phyloP scores from a whole-genome alignment of 2,797 vertebrate genomes.

The Hylomyscus alleni region DNA sequence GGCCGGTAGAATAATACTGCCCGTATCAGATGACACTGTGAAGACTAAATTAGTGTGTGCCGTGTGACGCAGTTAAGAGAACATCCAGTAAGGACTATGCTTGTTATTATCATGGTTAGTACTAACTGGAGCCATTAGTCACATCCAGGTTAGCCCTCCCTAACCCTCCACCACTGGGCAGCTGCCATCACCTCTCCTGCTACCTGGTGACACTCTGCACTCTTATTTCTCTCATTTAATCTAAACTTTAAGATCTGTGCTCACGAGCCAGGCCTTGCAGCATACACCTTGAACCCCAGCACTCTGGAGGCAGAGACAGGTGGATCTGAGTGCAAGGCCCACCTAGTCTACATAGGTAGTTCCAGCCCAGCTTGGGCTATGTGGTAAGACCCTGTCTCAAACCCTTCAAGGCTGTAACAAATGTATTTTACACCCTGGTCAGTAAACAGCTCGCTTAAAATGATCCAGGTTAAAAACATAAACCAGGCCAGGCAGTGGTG shows the following conservation, averaged over 20 bases:
- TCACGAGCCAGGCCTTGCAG: not conserved
- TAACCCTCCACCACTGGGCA: not conserved
- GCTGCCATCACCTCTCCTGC: not conserved
- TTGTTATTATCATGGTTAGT: not conserved
- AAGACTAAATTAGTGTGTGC: conserved; percentile 21
- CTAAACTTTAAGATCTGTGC: conserved; percentile 19
- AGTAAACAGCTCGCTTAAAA: conserved; percentile 51
- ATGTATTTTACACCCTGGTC: not conserved
- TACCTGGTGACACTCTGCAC: not conserved
- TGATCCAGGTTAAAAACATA: not conserved
- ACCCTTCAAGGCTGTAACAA: not conserved
- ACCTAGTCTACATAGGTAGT: not conserved
- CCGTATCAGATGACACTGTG: not conserved
- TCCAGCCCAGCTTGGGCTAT: not conserved
- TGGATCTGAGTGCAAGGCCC: not conserved
- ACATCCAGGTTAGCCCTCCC: not conserved
- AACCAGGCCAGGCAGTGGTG: too few species aligned
- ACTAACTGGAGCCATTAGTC: not conserved
- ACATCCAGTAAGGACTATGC: not conserved
- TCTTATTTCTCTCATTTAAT: conserved; percentile 19
- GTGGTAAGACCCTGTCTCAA: not conserved
- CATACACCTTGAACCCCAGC: not conserved
- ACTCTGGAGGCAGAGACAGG: not conserved
- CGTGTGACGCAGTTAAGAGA: not conserved
- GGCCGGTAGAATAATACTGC: not conserved